Evolutionary conservation across 2,888 invertebrate species (phyloP), one percentile per base, ranked within the genome.

Genomic region (Mesoligia furuncula): DNA sequence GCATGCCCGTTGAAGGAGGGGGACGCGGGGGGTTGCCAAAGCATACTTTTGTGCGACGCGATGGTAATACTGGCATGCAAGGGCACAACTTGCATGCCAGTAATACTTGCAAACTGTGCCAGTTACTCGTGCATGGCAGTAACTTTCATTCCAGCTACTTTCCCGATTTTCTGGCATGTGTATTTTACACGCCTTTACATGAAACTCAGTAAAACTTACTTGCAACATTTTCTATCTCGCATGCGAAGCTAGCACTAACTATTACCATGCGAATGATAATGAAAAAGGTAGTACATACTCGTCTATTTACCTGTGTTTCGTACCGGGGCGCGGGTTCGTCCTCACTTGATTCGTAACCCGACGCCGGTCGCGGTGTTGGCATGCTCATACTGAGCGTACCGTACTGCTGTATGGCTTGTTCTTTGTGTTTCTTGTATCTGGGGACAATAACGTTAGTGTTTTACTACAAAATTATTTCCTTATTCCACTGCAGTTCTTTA

Each of bases 251-350:
- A 61, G 81, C 54, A 54, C 57, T 78, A 51, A 57, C 15, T 3
- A 36, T 36, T 79, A 80, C 73, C 65, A 81, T 80, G 61, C 54
- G 61, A 74, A 77, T 77, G 71, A 79, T 17, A 75, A 76, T 70
- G 80, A 82, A 20, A 71, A 71, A 65, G 66, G 62, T 31, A 74
- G 73, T 81, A 74, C 75, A 83, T 77, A 77, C 74, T 67, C 73
- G 77, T 62, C 65, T 80, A 83, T 71, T 64, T 91, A 96, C 96
- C 97, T 99, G 99, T 0, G 99, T 99, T 95, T 99, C 99, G 93
- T 99, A 99, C 95, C 99, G 98, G 88, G 99, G 99, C 66, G 99
- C 97, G 90, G 98, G 98, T 45, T 98, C 98, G 94, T 97, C 98
- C 95, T 96, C 96, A 48, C 96, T 96, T 5, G 96, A 96, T 83